These are phyloP conservation scores for Caenorhabditis sinica DNA, from an alignment of 2,888 invertebrate genomes.

Conservation along the genomic window DNA sequence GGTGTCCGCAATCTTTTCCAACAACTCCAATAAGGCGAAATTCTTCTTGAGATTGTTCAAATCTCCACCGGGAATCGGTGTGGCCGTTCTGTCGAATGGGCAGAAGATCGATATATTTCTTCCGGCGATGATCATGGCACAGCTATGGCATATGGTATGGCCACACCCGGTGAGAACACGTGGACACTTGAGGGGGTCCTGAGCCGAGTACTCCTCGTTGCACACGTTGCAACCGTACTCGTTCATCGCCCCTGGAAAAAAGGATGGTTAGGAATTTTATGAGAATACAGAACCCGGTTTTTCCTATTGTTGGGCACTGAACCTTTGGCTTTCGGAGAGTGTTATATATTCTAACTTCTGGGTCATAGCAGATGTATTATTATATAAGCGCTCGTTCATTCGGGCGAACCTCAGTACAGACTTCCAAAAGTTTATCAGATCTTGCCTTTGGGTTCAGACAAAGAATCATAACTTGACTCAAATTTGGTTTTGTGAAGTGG, in stretches of 20 bases:
- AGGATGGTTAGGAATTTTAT: too few relatives aligned
- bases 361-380: too few relatives aligned
- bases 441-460: too few relatives aligned
- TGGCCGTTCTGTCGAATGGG: slow-evolving; percentile 87
- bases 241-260: slow-evolving; percentile 44
- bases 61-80: slow-evolving; percentile 81
- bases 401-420: too few relatives aligned
- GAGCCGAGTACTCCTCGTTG: slow-evolving; percentile 66
- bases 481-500: too few relatives aligned
- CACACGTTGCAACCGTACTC: slow-evolving; percentile 72
- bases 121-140: slow-evolving; percentile 78
- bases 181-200: slow-evolving; percentile 60
- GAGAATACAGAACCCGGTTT: too few relatives aligned
- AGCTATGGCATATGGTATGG: slow-evolving; percentile 87
- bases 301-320: too few relatives aligned
- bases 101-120: slow-evolving; percentile 84
- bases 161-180: slow-evolving; percentile 84
- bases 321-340: too few relatives aligned
- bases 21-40: slow-evolving; percentile 86
- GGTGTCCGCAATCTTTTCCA: slow-evolving; percentile 85
- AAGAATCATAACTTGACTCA: too few relatives aligned
- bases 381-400: too few relatives aligned
- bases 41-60: slow-evolving; percentile 86
- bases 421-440: too few relatives aligned
- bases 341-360: too few relatives aligned